Percentiles rank a stretch among this genome's conserved stretches.
Conservation (phyloP, 2,113 vertebrate species). For the Oryzias javanicus region DNA sequence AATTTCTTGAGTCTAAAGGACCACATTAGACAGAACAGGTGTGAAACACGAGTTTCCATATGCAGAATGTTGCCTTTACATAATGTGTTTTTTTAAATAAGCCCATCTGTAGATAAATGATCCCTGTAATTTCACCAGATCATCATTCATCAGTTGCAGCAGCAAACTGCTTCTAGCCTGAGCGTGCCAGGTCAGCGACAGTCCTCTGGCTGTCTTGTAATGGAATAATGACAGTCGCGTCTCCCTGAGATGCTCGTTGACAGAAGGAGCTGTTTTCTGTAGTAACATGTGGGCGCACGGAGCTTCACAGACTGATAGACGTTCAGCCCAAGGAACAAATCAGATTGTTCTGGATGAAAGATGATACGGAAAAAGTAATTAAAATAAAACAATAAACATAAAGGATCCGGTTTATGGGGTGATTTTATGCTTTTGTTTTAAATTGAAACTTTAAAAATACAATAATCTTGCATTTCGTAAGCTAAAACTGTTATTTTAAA, state of each 20-base stretch:
- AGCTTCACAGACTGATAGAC: background rate
- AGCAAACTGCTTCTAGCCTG: background rate
- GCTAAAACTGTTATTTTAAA: no score
- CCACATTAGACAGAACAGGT: no score
- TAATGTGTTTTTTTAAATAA: no score
- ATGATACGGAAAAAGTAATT: background rate
- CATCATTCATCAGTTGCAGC: background rate
- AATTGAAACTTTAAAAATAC: no score
- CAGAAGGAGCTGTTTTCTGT: constrained; percentile 10
- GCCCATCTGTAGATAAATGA: background rate
- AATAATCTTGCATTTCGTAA: no score
- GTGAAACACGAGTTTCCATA: no score
- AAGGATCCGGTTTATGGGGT: no score
- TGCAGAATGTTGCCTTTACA: no score
- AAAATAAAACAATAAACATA: background rate
- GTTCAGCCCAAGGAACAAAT: background rate
- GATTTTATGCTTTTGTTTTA: no score
- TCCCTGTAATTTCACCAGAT: constrained; percentile 9
- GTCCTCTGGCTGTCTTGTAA: constrained; percentile 11
- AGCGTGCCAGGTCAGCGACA: constrained; percentile 6
- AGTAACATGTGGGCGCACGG: constrained; percentile 12
- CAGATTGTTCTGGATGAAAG: background rate
- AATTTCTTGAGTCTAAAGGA: no score
- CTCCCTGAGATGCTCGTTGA: constrained; percentile 14
- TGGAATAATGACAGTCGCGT: background rate